phyloP scores from a whole-genome alignment of 1,140 invertebrate species.

The Heliconius himera region DNA sequence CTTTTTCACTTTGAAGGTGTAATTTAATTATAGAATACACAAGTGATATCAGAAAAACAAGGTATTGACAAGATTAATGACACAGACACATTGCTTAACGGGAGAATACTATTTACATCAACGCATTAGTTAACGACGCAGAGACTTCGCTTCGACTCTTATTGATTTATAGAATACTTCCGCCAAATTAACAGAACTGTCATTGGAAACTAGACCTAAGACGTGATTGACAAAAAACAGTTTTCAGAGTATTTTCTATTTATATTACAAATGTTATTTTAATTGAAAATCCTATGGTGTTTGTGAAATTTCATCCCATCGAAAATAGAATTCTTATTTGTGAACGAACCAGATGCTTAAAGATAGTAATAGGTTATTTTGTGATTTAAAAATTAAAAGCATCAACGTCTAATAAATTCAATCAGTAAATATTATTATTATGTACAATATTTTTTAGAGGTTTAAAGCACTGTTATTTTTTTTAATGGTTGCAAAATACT shows the following conservation, averaged over 20 bases:
- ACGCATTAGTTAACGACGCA: slow-evolving; percentile 52
- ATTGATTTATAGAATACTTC: slow-evolving; percentile 28
- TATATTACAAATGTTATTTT: not conserved
- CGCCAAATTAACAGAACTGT: slow-evolving; percentile 27
- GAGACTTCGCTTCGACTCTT: slow-evolving; percentile 42
- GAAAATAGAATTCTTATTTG: no score
- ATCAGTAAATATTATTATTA: no score
- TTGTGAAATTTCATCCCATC: no score
- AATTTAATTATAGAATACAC: slow-evolving; percentile 42
- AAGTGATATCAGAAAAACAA: slow-evolving; percentile 52
- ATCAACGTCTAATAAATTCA: no score
- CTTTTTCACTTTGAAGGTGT: slow-evolving; percentile 29
- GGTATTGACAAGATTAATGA: slow-evolving; percentile 68
- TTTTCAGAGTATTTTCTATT: not conserved
- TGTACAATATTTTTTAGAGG: no score
- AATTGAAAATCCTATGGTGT: no score
- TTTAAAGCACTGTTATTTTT: no score
- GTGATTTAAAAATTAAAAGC: no score
- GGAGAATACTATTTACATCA: slow-evolving; percentile 50
- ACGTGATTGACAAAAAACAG: not conserved
- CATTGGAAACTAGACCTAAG: slow-evolving; percentile 19
- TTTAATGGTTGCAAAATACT: not conserved
- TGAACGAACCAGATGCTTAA: no score
- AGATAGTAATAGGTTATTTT: no score
- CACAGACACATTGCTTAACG: slow-evolving; percentile 26